Evolutionary conservation across 1,140 invertebrate genomes (phyloP).

Genomic region (Drosophila sp.): DNA sequence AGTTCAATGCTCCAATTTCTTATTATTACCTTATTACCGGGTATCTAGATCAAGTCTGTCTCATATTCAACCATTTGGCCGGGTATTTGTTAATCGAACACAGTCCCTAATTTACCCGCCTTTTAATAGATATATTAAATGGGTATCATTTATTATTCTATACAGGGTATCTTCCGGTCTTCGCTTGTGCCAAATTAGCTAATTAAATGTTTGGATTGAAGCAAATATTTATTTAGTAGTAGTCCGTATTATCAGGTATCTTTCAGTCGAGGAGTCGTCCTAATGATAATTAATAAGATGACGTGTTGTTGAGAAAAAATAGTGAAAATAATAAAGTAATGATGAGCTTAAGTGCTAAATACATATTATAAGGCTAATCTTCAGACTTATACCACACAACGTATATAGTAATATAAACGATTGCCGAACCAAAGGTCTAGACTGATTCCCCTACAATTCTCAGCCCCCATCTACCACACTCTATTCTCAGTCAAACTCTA

Average conservation of each 20-base stretch:
- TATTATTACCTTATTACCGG: no score
- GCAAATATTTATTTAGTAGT: no score
- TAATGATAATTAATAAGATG: slow-evolving; percentile 1
- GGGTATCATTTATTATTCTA: no score
- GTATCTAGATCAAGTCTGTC: no score
- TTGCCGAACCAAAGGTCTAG: not conserved
- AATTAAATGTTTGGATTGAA: not conserved
- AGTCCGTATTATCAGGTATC: not conserved
- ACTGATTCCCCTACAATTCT: not conserved
- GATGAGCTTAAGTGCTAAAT: slow-evolving; percentile 13
- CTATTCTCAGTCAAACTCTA: not conserved
- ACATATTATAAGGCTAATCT: slow-evolving; percentile 22
- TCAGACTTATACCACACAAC: not conserved
- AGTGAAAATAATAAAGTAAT: not conserved
- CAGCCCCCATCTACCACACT: not conserved
- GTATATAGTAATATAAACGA: not conserved
- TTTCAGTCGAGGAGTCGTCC: not conserved
- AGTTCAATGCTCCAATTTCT: not conserved
- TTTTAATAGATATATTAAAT: no score
- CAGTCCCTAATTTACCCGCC: no score
- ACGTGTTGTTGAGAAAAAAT: not conserved
- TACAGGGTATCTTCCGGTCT: not conserved
- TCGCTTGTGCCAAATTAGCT: not conserved
- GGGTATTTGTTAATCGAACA: no score
- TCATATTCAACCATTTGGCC: no score